Evolutionary conservation across 2,888 invertebrate species (phyloP).

Genomic region (Stictocephala bisonia): DNA sequence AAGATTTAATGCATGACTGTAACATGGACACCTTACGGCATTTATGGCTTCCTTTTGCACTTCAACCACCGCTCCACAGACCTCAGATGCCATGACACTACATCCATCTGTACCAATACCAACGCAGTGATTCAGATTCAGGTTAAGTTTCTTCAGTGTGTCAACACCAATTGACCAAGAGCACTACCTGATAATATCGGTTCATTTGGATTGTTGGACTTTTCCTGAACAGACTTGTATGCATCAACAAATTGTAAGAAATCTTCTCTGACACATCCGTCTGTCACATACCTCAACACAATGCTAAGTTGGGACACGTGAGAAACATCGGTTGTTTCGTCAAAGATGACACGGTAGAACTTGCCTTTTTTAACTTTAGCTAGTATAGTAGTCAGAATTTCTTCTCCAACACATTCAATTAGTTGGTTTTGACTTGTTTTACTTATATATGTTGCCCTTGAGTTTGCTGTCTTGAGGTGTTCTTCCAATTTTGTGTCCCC

Average conservation of each 20-base stretch:
- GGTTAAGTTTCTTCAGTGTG: not conserved
- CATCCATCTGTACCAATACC: slow-evolving; percentile 22
- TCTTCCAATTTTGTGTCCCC: not conserved
- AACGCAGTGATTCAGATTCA: slow-evolving; percentile 7
- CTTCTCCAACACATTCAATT: slow-evolving; percentile 45
- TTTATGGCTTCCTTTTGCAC: slow-evolving; percentile 4
- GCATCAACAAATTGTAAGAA: slow-evolving; percentile 16
- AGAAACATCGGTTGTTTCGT: not conserved
- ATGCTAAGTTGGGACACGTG: not conserved
- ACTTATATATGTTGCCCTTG: slow-evolving; percentile 19
- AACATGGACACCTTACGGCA: slow-evolving; percentile 14
- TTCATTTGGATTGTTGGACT: not conserved
- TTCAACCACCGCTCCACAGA: not conserved
- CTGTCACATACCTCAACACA: not conserved
- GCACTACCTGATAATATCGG: slow-evolving; percentile 9
- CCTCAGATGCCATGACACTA: slow-evolving; percentile 31
- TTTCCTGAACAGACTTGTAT: not conserved
- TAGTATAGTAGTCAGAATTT: not conserved
- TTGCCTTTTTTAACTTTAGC: not conserved
- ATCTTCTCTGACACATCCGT: not conserved
- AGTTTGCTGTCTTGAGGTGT: not conserved
- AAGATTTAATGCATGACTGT: slow-evolving; percentile 50
- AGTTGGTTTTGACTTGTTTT: slow-evolving; percentile 26
- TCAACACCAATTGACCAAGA: slow-evolving; percentile 1
- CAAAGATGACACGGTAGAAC: slow-evolving; percentile 12